Evolutionary conservation across 2,888 invertebrate genomes (phyloP).

Genomic region (Notocelia uddmanniana): DNA sequence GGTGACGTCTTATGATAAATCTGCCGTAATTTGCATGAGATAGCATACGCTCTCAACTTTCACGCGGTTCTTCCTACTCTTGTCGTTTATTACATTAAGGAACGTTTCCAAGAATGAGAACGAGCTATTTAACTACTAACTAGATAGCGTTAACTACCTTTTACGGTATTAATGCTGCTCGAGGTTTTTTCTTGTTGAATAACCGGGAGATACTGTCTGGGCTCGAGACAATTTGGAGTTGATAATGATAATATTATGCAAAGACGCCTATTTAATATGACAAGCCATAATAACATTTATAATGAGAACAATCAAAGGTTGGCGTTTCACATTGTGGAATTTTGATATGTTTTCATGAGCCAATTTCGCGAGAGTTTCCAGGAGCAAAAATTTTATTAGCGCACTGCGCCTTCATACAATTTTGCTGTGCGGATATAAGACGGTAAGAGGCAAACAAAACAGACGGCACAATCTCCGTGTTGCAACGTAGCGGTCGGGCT

Average conservation of each 20-base stretch:
- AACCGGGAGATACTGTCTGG: slow-evolving; percentile 19
- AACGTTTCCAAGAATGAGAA: slow-evolving; percentile 84
- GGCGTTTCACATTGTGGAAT: slow-evolving; percentile 2
- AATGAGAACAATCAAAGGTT: slow-evolving; percentile 3
- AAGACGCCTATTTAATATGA: slow-evolving; percentile 16
- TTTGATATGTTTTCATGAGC: slow-evolving; percentile 44
- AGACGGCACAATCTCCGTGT: slow-evolving; percentile 80
- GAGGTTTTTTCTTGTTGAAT: slow-evolving; percentile 51
- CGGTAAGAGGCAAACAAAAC: slow-evolving; percentile 81
- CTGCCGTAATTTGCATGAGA: slow-evolving; percentile 86
- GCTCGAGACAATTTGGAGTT: slow-evolving; percentile 14
- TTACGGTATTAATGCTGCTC: slow-evolving; percentile 59
- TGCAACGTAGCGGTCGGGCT: slow-evolving; percentile 80
- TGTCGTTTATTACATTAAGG: slow-evolving; percentile 84
- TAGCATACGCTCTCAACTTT: slow-evolving; percentile 86
- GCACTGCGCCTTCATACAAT: slow-evolving; percentile 73
- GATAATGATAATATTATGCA: slow-evolving; percentile 19
- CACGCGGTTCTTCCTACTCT: slow-evolving; percentile 82
- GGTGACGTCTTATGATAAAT: slow-evolving; percentile 86
- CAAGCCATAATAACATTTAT: slow-evolving; percentile 1
- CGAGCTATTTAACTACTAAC: slow-evolving; percentile 83
- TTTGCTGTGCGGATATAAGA: slow-evolving; percentile 79
- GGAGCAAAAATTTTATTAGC: slow-evolving; percentile 72
- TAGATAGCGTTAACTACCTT: slow-evolving; percentile 75
- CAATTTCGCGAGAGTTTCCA: slow-evolving; percentile 65